Evolutionary conservation across 2,797 vertebrate species (phyloP).

Genomic region (Varecia variegata): DNA sequence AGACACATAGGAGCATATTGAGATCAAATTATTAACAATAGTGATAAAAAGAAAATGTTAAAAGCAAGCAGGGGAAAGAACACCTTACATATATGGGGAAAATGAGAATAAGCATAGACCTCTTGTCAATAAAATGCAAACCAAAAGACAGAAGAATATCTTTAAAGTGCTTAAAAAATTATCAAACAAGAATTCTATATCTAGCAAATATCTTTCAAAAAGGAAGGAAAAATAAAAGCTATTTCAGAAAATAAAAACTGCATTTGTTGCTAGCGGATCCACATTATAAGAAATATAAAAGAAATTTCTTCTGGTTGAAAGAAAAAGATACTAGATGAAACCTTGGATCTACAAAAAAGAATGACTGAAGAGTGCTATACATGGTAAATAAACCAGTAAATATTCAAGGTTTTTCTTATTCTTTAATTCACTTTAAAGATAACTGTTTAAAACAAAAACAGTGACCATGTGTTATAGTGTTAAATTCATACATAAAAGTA

Average conservation of each 20-base stretch:
- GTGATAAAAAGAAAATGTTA: background rate
- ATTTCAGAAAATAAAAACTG: too few relatives aligned
- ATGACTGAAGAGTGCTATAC: too few relatives aligned
- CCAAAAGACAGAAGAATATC: background rate
- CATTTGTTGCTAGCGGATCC: too few relatives aligned
- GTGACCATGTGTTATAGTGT: background rate
- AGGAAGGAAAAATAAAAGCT: too few relatives aligned
- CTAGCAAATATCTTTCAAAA: background rate
- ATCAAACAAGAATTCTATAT: background rate
- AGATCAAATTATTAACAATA: background rate
- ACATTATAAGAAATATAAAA: background rate
- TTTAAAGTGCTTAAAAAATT: background rate
- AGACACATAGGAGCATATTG: too few relatives aligned
- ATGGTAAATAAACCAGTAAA: background rate
- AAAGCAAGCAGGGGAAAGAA: background rate
- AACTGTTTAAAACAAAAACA: background rate
- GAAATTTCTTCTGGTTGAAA: background rate
- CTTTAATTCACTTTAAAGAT: background rate
- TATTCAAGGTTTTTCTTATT: background rate
- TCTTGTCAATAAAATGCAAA: background rate
- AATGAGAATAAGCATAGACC: background rate
- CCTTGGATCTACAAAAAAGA: background rate
- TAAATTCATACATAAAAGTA: background rate
- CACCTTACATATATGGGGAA: background rate
- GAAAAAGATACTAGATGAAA: background rate